Base-by-base conservation (phyloP, 2,113 vertebrate species). In the Cacatua alba region DNA sequence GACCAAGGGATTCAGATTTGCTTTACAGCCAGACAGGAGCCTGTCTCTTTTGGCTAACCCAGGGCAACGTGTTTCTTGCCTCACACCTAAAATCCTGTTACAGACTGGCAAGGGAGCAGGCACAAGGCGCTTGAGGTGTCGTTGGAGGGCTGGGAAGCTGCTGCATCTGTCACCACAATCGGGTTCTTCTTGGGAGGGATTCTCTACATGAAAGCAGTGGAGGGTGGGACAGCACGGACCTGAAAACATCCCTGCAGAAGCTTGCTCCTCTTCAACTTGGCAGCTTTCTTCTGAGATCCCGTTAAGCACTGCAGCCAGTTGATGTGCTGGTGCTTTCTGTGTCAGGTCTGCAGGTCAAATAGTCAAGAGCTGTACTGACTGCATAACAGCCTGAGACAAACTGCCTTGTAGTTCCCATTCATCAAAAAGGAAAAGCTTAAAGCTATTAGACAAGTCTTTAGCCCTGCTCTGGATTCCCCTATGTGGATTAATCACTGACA, bases 291-390 rank as follows among this genome's bases (percentile, higher is more conserved):
- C 49, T 6, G 2, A 81, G 31, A 48, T 44, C 28, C 28, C 0
- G 0, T 35, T 67, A 49, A 86, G 46, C 35, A 26, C 41, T 35
- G 46, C 0, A 2, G 48, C 13, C 24, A 44, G 5, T 0, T 65
- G 8, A 9, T 63, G 21, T 37, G 46, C 64, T 14, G 19, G 13
- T 57, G 37, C 41, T 63, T 63, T 49, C 29, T 63, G 4, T 19
- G 69, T 41, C 41, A 41, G 41, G 41, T 65, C 69, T 62, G 46
- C 49, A 67, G 49, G n/a, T 39, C n/a, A 60, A 35, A 53, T 17
- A 20, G 16, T 25, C 71, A 52, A 52, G 19, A 77, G 13, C 44
- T 81, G 39, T 65, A 29, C 31, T 19, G 16, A 13, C 10, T 68
- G 28, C 35, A 14, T 43, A 46, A 39, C 2, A 86, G n/a, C 11